These are phyloP conservation scores for Rhinoderma darwinii DNA, from an alignment of 2,113 vertebrate species.

Conservation along the genomic window DNA sequence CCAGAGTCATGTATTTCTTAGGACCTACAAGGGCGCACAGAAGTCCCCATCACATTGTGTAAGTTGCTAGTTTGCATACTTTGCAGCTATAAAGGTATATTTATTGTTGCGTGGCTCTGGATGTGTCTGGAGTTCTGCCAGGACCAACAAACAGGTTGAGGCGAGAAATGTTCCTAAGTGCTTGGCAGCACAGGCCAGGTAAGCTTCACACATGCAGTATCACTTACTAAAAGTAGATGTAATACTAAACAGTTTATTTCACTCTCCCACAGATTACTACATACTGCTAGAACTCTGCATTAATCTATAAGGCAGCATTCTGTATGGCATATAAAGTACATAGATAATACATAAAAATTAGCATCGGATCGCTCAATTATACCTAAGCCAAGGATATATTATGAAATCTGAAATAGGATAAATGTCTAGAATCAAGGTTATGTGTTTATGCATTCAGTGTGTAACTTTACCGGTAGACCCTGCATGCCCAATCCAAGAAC, in stretches of 20 bases:
- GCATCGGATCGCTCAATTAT: background rate
- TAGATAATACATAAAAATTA: background rate
- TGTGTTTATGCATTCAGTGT: background rate
- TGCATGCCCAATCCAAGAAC: background rate
- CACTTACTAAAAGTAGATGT: conserved; percentile 36
- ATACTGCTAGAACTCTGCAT: background rate
- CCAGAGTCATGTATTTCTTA: background rate
- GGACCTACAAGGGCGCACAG: conserved; percentile 8
- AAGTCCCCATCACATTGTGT: conserved; percentile 35
- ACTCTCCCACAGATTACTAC: background rate
- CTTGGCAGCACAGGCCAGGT: conserved; percentile 37
- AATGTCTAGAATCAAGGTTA: background rate
- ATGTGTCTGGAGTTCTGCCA: conserved; percentile 34
- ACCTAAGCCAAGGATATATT: background rate
- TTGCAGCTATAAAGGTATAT: conserved; percentile 10
- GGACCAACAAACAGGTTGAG: conserved; percentile 44
- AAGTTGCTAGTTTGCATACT: conserved; percentile 29
- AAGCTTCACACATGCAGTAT: conserved; percentile 42
- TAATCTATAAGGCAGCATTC: background rate
- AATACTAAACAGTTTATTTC: background rate
- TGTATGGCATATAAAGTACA: background rate
- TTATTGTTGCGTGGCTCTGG: conserved; percentile 43
- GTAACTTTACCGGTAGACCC: background rate
- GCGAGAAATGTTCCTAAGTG: conserved; percentile 41
- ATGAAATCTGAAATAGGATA: background rate